Evolutionary conservation across 2,113 vertebrate species (phyloP).

Genomic region (Prolemur simus): DNA sequence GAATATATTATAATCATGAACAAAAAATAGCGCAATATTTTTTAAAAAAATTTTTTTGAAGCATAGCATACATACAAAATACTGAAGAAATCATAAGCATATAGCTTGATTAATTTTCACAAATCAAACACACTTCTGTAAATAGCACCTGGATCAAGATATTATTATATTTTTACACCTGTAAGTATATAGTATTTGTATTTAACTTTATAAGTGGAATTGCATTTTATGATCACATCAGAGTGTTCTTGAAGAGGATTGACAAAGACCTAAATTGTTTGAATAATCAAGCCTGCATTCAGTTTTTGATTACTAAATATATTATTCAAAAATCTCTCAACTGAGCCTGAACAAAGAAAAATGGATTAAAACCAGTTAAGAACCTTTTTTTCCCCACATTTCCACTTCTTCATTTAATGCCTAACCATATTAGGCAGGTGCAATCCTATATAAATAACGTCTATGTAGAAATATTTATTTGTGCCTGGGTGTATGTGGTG

Average conservation of each 20-base stretch:
- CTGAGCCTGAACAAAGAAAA: constrained; percentile 42
- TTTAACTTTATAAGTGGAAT: constrained; percentile 52
- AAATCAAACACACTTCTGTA: background rate
- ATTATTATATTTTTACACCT: constrained; percentile 51
- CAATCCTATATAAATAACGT: background rate
- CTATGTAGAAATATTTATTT: background rate
- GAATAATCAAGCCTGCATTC: constrained; percentile 62
- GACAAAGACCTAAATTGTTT: constrained; percentile 15
- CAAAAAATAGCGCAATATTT: background rate
- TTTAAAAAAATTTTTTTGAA: background rate
- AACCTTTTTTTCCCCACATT: constrained; percentile 24
- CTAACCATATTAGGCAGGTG: background rate
- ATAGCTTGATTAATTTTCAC: constrained; percentile 23
- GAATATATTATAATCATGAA: background rate
- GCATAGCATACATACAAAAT: background rate
- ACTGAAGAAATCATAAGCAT: background rate
- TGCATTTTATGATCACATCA: constrained; percentile 64
- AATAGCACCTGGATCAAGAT: background rate
- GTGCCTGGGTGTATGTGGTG: background rate
- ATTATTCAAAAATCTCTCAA: constrained; percentile 64
- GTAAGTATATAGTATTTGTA: constrained; percentile 54
- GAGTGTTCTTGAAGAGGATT: constrained; percentile 58
- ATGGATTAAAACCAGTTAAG: constrained; percentile 1
- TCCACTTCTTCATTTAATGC: background rate
- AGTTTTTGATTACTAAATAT: constrained; percentile 58